Evolutionary conservation across 23 tunicate species (phyloP), one percentile per base, ranked within the genome.

Genomic region (Halocynthia roretzi): DNA sequence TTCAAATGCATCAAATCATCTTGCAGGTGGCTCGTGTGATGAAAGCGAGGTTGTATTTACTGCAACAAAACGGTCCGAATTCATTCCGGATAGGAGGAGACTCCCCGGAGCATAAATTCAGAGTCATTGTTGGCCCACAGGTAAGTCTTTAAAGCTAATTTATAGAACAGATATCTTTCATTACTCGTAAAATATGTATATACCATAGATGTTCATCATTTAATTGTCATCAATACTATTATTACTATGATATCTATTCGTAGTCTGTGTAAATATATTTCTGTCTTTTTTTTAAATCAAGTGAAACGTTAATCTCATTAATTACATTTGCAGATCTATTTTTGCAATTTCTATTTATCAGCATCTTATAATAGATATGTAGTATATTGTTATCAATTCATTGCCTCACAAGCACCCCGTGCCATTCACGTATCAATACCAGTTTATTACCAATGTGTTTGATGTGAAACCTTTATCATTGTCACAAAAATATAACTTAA

Each of bases 21-120:
- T 87, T 71, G 10, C 84, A 89, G 96, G 87, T 89, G 10, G 79
- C 77, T 63, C 81, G 96, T 14, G 96, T 89, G 7, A 53, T 83
- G 83, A 89, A 89, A 67, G 96, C 96, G 7, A 82, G 88, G 7
- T 68, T 89, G 22, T 89, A 89, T 62, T 85, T 89, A 14, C 88
- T 89, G 68, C 96, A 89, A 53, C 96, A 84, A 80, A 89, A 89
- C 74, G 96, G 96, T 11, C 96, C 96, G 48, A 83, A 89, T 64
- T 89, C 96, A 22, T 89, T 89, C 71, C 81, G 96, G 31, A 89
- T 89, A n/a, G 96, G 96, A 10, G 96, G 89, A 44, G 96, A 89
- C 64, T 89, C 96, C 51, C 96, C 88, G 7, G 96, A 89, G 51
- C 96, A 89, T 68, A 89, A 89, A 55, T 89, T 84, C 53, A 52